A percentile compares a stretch with the other conserved stretches of the same genome.
phyloP scores from a whole-genome alignment of 2,113 vertebrate genomes.

The Chaetodon auriga region DNA sequence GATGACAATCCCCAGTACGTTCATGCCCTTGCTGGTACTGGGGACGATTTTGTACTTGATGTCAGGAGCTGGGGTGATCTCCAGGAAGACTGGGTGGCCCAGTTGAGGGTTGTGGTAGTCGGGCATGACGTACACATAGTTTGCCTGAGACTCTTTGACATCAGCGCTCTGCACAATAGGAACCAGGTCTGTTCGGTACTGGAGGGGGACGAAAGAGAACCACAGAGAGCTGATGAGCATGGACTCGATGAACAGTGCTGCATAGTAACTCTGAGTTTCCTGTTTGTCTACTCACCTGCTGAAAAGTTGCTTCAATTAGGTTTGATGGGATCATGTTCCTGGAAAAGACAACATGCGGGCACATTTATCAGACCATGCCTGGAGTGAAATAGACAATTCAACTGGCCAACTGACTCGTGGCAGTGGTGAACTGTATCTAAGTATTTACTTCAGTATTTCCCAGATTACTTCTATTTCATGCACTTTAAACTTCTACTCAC shows the following conservation, averaged over 20 bases:
- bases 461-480: no score
- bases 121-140: slow-evolving; percentile 89
- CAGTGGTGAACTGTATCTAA: no score
- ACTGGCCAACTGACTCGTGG: no score
- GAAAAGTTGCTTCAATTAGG: slow-evolving; percentile 91
- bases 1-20: slow-evolving; percentile 92
- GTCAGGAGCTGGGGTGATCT: slow-evolving; percentile 88
- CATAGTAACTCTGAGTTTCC: background rate
- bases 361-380: background rate
- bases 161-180: slow-evolving; percentile 76
- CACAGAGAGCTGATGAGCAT: background rate
- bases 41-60: slow-evolving; percentile 88
- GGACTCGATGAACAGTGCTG: no score
- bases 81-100: slow-evolving; percentile 86
- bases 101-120: slow-evolving; percentile 85
- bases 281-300: slow-evolving; percentile 85
- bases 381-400: background rate
- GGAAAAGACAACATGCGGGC: slow-evolving; percentile 39
- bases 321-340: slow-evolving; percentile 96
- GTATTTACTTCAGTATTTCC: no score
- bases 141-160: slow-evolving; percentile 78
- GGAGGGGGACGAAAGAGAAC: slow-evolving; percentile 19
- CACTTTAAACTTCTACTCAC: no score
- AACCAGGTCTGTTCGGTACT: slow-evolving; percentile 92
- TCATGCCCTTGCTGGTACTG: slow-evolving; percentile 92